A percentile compares a stretch with the other conserved stretches of the same genome.
These are phyloP conservation scores for Ophioninae sp. DNA, from an alignment of 2,888 invertebrate species.

Conservation along the genomic window DNA sequence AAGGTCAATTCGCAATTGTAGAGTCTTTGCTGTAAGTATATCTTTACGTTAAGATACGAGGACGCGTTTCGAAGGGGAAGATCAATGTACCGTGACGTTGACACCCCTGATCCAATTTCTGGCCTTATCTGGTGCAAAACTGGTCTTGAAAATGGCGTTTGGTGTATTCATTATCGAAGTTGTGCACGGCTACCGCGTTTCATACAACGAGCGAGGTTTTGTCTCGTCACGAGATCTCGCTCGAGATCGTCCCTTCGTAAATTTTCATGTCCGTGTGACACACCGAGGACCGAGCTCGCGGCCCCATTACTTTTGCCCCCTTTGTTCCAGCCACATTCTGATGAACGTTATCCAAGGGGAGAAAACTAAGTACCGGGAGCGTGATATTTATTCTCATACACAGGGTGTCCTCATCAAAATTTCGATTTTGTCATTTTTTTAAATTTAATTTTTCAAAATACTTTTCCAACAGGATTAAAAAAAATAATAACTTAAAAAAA, in stretches of 20 bases:
- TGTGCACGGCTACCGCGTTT: neutral
- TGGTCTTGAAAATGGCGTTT: constrained; percentile 23
- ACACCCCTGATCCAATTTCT: constrained; percentile 44
- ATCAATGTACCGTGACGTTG: constrained; percentile 55
- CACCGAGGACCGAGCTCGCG: constrained; percentile 16
- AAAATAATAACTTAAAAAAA: too few species aligned
- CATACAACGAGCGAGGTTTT: constrained; percentile 2
- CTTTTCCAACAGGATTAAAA: too few species aligned
- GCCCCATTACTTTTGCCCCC: constrained; percentile 36
- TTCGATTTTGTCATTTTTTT: neutral
- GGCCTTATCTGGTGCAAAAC: constrained; percentile 40
- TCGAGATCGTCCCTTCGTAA: constrained; percentile 49
- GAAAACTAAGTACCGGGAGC: constrained; percentile 32
- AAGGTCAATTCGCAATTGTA: neutral
- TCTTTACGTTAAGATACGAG: constrained; percentile 3
- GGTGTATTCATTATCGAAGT: constrained; percentile 45
- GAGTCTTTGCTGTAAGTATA: neutral
- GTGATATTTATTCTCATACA: constrained; percentile 21
- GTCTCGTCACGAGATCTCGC: constrained; percentile 25
- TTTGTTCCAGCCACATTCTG: constrained; percentile 9
- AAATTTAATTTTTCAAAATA: too few species aligned
- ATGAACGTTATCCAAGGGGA: constrained; percentile 34
- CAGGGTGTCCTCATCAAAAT: constrained; percentile 1
- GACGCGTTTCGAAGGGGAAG: constrained; percentile 30
- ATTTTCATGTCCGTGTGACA: constrained; percentile 41